phyloP scores from a whole-genome alignment of 2,113 vertebrate genomes.

The Pollachius pollachius region DNA sequence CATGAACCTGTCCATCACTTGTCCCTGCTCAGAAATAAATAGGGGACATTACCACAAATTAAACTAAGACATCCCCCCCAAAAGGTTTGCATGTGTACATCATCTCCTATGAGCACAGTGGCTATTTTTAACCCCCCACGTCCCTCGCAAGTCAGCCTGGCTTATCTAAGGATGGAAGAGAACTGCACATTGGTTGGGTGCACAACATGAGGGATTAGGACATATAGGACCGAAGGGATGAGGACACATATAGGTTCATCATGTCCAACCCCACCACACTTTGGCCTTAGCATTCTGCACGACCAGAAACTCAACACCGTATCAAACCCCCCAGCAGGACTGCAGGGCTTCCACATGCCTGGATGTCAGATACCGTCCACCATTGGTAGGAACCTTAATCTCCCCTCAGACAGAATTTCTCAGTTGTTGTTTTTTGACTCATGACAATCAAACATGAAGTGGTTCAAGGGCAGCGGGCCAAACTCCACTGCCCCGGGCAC shows the following conservation, averaged over 20 bases:
- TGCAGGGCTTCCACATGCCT: too few species aligned
- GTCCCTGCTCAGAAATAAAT: slow-evolving; percentile 60
- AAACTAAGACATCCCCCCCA: slow-evolving; percentile 51
- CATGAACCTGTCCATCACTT: slow-evolving; percentile 34
- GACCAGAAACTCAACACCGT: not conserved
- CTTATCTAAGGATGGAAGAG: slow-evolving; percentile 47
- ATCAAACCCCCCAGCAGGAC: not conserved
- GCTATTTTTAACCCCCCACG: slow-evolving; percentile 64
- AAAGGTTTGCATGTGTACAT: slow-evolving; percentile 45
- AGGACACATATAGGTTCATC: not conserved
- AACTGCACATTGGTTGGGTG: not conserved
- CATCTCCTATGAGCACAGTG: slow-evolving; percentile 26
- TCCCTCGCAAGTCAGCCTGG: slow-evolving; percentile 32
- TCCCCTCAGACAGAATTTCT: slow-evolving; percentile 51
- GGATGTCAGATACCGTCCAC: not conserved
- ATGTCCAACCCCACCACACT: not conserved
- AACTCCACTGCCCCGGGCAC: slow-evolving; percentile 38
- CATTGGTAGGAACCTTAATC: slow-evolving; percentile 53
- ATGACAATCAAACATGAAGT: slow-evolving; percentile 56
- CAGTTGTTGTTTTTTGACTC: slow-evolving; percentile 41
- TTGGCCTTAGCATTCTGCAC: not conserved
- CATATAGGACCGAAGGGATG: too few species aligned
- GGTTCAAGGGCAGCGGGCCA: slow-evolving; percentile 52
- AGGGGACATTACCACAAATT: slow-evolving; percentile 65
- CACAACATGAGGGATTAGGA: too few species aligned